Evolutionary conservation across 1,140 invertebrate species (phyloP), one percentile per base, ranked within the genome.

Genomic region (Goniozus legneri): DNA sequence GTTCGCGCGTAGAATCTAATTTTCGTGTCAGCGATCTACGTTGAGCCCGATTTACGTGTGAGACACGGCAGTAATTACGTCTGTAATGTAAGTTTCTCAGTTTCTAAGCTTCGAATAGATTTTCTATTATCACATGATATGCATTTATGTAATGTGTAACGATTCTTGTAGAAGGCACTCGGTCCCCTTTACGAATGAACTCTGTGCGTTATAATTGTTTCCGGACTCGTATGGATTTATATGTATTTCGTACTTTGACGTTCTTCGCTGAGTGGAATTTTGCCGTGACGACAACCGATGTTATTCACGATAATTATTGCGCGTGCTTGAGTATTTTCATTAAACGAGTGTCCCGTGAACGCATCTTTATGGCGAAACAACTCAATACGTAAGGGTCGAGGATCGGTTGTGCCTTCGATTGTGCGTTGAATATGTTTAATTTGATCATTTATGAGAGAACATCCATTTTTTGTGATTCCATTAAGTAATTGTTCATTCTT

Each of bases 181-280:
- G 71, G 70, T 76, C 72, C 72, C 73, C 73, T 73, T 75, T 76
- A 76, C 72, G 64, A 62, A 60, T 48, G 71, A 73, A 75, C 71
- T 71, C 68, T 60, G 63, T 64, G 52, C 69, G 68, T 60, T 57
- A 66, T 73, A 73, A 60, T 67, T 52, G 56, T 59, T 64, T 51
- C 44, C 43, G 33, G 16, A 19, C 35, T n/a, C n/a, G n/a, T n/a
- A n/a, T n/a, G n/a, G n/a, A 27, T 27, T 27, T 27, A 66, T 56
- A 61, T 62, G 45, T 71, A 73, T 73, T 64, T 60, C 68, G 61
- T 62, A 60, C 56, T 52, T 52, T 48, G 65, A 72, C 62, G 70
- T 74, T 74, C 71, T 62, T 55, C 51, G 60, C 58, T 10, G 60
- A 72, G 64, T 62, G 60, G 49, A 51, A 68, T 73, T 72, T 75